Evolutionary conservation across 2,113 vertebrate species (phyloP).

Genomic region (Hiodon alosoides): DNA sequence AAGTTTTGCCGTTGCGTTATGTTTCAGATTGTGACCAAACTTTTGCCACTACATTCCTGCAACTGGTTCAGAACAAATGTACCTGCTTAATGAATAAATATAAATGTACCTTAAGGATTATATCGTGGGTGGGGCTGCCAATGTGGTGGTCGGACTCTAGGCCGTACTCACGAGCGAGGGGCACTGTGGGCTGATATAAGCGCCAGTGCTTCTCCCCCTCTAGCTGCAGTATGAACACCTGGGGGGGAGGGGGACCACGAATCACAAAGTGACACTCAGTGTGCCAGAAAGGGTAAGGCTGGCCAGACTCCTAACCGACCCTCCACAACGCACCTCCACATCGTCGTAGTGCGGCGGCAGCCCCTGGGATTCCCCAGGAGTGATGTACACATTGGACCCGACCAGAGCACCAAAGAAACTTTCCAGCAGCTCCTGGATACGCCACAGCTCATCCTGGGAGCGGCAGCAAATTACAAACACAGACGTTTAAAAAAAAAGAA

Average conservation of each 20-base stretch:
- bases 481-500: neutral
- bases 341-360: constrained; percentile 88
- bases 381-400: constrained; percentile 88
- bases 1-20: no score
- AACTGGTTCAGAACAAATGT: no score
- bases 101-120: constrained; percentile 70
- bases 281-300: no score
- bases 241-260: neutral
- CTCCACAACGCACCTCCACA: constrained; percentile 70
- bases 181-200: constrained; percentile 73
- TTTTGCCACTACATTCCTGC: no score
- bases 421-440: constrained; percentile 85
- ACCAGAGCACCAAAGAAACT: constrained; percentile 85
- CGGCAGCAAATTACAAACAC: neutral
- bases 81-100: no score
- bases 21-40: no score
- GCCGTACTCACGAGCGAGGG: constrained; percentile 75
- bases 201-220: constrained; percentile 87
- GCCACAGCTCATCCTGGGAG: constrained; percentile 82
- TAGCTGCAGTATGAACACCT: constrained; percentile 88
- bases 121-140: constrained; percentile 74
- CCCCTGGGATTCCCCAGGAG: constrained; percentile 78
- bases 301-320: neutral
- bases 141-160: constrained; percentile 69
- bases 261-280: neutral